Evolutionary conservation across 2,113 vertebrate genomes (phyloP).

Genomic region (Opisthocomus hoazin): DNA sequence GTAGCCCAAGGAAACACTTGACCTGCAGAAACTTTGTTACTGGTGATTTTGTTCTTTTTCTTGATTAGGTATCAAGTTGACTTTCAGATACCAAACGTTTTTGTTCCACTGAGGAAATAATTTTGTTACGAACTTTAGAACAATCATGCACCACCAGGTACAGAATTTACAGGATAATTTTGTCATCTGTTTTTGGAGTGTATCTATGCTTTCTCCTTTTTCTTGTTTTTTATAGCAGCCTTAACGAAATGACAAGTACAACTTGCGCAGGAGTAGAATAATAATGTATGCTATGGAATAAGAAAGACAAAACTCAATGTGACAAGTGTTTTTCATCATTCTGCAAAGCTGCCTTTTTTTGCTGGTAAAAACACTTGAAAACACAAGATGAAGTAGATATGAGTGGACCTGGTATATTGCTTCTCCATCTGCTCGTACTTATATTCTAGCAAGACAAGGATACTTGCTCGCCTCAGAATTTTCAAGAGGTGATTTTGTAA

Average conservation of each 20-base stretch:
- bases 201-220: background rate
- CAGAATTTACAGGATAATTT: background rate
- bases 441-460: background rate
- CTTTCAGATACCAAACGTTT: background rate
- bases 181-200: background rate
- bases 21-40: slow-evolving; percentile 11
- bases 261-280: background rate
- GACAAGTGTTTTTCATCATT: background rate
- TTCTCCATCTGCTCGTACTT: background rate
- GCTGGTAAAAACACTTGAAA: background rate
- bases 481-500: background rate
- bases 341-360: background rate
- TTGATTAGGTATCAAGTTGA: background rate
- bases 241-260: background rate
- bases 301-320: background rate
- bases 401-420: background rate
- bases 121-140: background rate
- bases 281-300: background rate
- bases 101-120: background rate
- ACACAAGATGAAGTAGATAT: background rate
- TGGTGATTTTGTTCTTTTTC: background rate
- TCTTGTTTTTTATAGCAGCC: background rate
- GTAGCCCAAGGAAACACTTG: slow-evolving; percentile 15
- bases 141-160: background rate
- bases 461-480: background rate